Evolutionary conservation across 2,797 vertebrate species (phyloP), one percentile per base, ranked within the genome.

Genomic region (Emydoidea blandingii): DNA sequence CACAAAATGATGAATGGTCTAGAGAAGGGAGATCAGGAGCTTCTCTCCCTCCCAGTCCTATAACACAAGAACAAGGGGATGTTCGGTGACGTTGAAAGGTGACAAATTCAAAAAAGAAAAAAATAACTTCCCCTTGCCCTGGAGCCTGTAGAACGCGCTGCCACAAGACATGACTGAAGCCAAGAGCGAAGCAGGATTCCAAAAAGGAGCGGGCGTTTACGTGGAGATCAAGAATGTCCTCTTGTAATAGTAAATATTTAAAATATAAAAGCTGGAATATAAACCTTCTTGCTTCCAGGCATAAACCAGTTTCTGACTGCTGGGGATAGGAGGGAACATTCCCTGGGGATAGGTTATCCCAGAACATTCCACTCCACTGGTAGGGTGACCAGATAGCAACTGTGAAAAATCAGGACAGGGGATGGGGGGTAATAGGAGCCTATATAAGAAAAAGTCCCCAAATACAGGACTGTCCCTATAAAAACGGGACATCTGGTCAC

Each of bases 251-350:
- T 79, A 96, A 93, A 87, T 96, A 97, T 97, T 92, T 91, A 62
- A 97, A 96, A 92, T 81, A 95, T n/a, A 91, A 86, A 76, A 97
- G 52, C 80, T 81, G 91, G 96, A 97, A 95, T 93, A 97, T 94
- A 84, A 94, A 53, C 59, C 41, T 96, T 94, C 82, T 90, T 96
- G 81, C 80, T 93, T 92, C 83, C 8, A 94, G 94, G 96, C 53
- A 44, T 97, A 95, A 96, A 97, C 81, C 8, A 12, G 90, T 95
- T 87, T 95, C 81, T 89, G 94, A 91, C 52, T 81, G 83, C 56
- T 11, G 56, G 3, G 49, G 59, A 7, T 81, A 83, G 92, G 88
- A 92, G 93, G 68, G 95, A 97, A 97, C 96, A 96, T 96, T 79
- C 93, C 95, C 89, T 79, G 65, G 68, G 87, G 94, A 89, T 93